These are phyloP conservation scores for Trididemnum nubilum DNA, from an alignment of 23 tunicate species.

Conservation along the genomic window DNA sequence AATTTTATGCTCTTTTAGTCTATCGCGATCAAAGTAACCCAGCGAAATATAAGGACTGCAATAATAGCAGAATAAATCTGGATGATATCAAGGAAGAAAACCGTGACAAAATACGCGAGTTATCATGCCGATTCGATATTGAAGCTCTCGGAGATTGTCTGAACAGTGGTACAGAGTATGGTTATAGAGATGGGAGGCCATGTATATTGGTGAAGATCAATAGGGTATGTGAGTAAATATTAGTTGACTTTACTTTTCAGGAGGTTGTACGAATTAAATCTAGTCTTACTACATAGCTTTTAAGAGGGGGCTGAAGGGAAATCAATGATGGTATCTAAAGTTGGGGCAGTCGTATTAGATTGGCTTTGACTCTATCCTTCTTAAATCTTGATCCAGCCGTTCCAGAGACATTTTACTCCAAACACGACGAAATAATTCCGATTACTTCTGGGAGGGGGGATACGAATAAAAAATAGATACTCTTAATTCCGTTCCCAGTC, in stretches of 20 bases:
- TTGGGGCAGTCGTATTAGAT: no score
- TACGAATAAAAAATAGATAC: no score
- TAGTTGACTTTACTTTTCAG: not conserved
- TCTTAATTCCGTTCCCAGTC: no score
- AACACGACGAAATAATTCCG: no score
- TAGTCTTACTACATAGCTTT: not conserved
- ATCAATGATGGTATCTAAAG: no score
- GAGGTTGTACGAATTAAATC: not conserved
- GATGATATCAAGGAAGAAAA: not conserved
- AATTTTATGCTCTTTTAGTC: no score
- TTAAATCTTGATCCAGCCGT: no score
- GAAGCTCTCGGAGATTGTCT: constrained; percentile 57
- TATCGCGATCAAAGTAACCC: constrained; percentile 30
- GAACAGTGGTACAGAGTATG: constrained; percentile 64
- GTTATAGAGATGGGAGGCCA: constrained; percentile 82
- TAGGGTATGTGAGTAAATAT: constrained; percentile 41
- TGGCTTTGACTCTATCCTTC: no score
- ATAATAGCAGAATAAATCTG: not conserved
- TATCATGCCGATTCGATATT: constrained; percentile 48
- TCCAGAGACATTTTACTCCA: no score
- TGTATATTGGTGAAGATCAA: constrained; percentile 84
- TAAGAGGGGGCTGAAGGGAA: no score
- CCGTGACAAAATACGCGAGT: not conserved
- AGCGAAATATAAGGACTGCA: not conserved
- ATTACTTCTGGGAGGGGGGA: no score